Evolutionary conservation across 2,888 invertebrate genomes (phyloP), one percentile per base, ranked within the genome.

Genomic region (Noctua pronuba): DNA sequence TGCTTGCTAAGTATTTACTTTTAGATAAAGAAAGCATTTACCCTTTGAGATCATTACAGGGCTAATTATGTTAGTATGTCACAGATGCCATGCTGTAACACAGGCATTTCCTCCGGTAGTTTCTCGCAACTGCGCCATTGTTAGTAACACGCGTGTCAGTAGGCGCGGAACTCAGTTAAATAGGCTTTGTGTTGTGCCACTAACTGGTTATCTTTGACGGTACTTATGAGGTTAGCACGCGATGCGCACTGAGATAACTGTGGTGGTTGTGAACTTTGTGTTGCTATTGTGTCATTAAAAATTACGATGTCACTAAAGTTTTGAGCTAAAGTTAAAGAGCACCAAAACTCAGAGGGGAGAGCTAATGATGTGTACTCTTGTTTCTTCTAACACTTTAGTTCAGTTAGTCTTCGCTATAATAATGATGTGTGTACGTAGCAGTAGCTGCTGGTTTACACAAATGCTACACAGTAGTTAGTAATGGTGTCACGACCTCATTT

Each of bases 121-220:
- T 64, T 70, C 16, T 85, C 28, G 64, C 82, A 75, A 85, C 18
- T 0, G n/a, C 38, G 18, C 67, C 10, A 75, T 86, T 82, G 65
- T 82, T n/a, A 16, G 38, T 21, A 18, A 16, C 24, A 70, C 35
- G 60, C 69, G 82, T 75, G 82, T 70, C 74, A 74, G 66, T 81
- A n/a, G 24, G 55, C 41, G 66, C 82, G 86, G 82, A 69, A 69
- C 86, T 85, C 13, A 44, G 31, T 58, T 44, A 77, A 35, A 38
- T 24, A n/a, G 58, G 35, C 16, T 66, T 60, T 66, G 52, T 73
- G 11, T 24, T 55, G 38, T 62, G 46, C 66, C 64, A 78, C 46
- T 13, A 44, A 35, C 46, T 24, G 46, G 38, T 52, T 71, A 55
- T 80, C 58, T 81, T 70, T 41, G 52, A 21, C 66, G 55, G 60